Base-by-base conservation (phyloP, 1,140 invertebrate genomes). In the Dreissena rostriformis region DNA sequence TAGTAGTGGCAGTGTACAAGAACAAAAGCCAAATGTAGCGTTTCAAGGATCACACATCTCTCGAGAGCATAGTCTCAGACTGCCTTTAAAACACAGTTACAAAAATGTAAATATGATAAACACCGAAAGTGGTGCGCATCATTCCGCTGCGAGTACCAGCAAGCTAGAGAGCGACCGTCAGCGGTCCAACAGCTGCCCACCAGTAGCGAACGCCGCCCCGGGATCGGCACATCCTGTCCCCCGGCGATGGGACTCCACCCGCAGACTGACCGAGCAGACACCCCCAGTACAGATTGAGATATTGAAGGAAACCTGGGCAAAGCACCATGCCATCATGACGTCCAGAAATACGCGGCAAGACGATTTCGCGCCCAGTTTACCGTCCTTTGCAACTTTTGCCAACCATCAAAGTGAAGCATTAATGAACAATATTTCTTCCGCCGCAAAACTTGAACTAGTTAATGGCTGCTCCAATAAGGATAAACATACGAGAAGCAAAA, bases 1-100 rank as follows among this genome's bases (percentile, higher is more conserved):
- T 8, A 39, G 2, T 39, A 39, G 39, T 39, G 39, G 39, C 39
- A 39, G 8, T 39, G 8, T 39, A 8, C 39, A 39, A 39, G 39
- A 2, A 63, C 61, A 63, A 11, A 63, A 11, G 61, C 24, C 26
- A 28, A 70, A 19, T n/a, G 67, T 22, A 28, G 17, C 6, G 17
- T 24, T n/a, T n/a, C 15, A n/a, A 70, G 26, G 67, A 70, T 28
- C n/a, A 4, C 19, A 63, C 11, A n/a, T 2, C 61, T 26, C 19
- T n/a, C 2, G 24, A n/a, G 61, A 63, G 24, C 61, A 39, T 39
- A 39, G 39, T 51, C 80, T 74, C n/a, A 55, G 80, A 68, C 72
- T 82, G 52, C 80, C 80, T 5, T 28, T 82, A 17, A 82, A 82
- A 53, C 80, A 82, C n/a, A 82, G 80, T 39, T 82, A 82, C 70